Evolutionary conservation across 2,113 vertebrate species (phyloP).

Genomic region (Saiga tatarica): DNA sequence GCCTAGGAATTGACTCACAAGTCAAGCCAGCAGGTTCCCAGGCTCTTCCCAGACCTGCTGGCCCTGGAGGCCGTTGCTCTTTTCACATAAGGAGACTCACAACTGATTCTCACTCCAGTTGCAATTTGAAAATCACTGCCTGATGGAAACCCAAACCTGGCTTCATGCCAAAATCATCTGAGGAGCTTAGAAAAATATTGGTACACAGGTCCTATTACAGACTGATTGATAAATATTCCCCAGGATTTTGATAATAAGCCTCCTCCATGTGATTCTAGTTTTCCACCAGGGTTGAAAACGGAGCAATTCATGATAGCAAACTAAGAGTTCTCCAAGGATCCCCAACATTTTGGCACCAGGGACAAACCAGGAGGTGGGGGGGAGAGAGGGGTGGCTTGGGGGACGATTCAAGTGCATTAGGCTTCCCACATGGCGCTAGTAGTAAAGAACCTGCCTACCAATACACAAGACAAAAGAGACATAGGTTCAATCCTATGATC

Average conservation of each 20-base stretch:
- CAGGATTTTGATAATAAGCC: neutral
- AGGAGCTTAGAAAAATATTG: neutral
- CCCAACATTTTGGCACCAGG: neutral
- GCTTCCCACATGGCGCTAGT: neutral
- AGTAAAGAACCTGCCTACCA: neutral
- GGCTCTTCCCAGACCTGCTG: neutral
- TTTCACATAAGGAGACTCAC: rapidly evolving
- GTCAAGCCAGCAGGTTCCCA: neutral
- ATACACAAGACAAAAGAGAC: neutral
- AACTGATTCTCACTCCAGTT: neutral
- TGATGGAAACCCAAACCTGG: neutral
- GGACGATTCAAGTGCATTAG: neutral
- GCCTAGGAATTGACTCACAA: neutral
- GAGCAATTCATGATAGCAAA: neutral
- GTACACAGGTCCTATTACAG: neutral
- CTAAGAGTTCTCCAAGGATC: neutral
- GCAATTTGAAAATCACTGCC: neutral
- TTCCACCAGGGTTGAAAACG: neutral
- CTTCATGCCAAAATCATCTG: neutral
- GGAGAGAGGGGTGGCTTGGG: neutral
- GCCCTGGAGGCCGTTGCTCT: rapidly evolving
- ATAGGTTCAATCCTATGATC: neutral
- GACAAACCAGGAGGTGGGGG: neutral
- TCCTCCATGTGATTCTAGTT: neutral
- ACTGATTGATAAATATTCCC: neutral